These are phyloP conservation scores for Poecilobothrus nobilitatus DNA, from an alignment of 2,888 invertebrate genomes.

Conservation along the genomic window DNA sequence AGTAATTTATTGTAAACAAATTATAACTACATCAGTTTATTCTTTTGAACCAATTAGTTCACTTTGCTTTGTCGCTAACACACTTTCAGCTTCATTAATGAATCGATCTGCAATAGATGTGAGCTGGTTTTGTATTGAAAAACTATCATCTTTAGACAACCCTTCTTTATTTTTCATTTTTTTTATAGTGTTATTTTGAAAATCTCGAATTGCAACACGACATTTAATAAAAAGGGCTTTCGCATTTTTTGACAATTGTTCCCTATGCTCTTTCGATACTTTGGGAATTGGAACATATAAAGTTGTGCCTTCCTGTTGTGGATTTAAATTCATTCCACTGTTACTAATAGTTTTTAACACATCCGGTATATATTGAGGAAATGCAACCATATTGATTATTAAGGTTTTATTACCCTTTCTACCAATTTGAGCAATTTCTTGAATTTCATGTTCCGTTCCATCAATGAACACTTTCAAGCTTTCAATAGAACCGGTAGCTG, in stretches of 20 bases:
- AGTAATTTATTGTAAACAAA: too few relatives aligned
- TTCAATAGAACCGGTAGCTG: constrained; percentile 74
- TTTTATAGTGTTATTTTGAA: constrained; percentile 64
- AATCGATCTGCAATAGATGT: constrained; percentile 59
- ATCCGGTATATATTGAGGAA: constrained; percentile 78
- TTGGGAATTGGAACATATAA: constrained; percentile 83
- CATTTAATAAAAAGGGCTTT: constrained; percentile 72
- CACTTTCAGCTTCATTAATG: constrained; percentile 54
- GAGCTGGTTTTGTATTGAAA: constrained; percentile 61
- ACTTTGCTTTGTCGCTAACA: constrained; percentile 60
- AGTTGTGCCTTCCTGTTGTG: constrained; percentile 90
- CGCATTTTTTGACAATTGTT: constrained; percentile 79
- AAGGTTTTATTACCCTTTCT: constrained; percentile 81
- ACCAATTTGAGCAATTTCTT: constrained; percentile 80
- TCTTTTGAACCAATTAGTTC: constrained; percentile 56
- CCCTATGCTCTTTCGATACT: constrained; percentile 88
- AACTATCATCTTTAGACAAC: constrained; percentile 61
- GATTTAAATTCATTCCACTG: constrained; percentile 85
- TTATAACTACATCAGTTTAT: background rate
- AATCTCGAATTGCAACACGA: constrained; percentile 64
- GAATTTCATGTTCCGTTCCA: constrained; percentile 70
- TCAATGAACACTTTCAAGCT: constrained; percentile 64
- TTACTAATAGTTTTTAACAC: constrained; percentile 65
- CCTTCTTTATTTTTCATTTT: constrained; percentile 61
- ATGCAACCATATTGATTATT: constrained; percentile 71